A percentile compares a stretch with the other conserved stretches of the same genome.
phyloP scores from a whole-genome alignment of 2,888 invertebrate species.

The Ornithoptera priamus region DNA sequence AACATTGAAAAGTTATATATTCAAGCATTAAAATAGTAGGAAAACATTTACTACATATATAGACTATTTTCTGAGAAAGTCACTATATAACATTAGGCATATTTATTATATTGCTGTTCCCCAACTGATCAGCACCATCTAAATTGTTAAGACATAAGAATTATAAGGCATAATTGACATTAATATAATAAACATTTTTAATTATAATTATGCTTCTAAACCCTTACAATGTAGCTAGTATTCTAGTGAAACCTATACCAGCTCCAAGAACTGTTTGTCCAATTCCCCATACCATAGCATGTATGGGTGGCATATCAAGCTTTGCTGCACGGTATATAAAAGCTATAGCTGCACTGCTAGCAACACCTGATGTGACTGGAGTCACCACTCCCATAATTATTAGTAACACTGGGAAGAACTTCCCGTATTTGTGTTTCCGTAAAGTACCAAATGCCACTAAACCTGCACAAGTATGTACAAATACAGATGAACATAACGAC shows the following conservation, averaged over 20 bases:
- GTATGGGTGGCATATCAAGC: constrained; percentile 93
- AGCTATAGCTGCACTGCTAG: constrained; percentile 95
- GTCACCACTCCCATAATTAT: constrained; percentile 94
- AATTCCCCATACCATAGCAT: constrained; percentile 96
- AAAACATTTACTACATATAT: constrained; percentile 13
- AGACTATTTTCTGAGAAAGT: constrained; percentile 4
- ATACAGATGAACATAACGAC: constrained; percentile 95
- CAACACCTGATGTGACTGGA: constrained; percentile 92
- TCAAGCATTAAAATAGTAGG: constrained; percentile 1
- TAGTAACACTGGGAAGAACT: constrained; percentile 94
- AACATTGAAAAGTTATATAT: background rate
- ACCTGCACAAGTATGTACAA: constrained; percentile 95
- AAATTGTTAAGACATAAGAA: constrained; percentile 22
- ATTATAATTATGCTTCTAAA: constrained; percentile 10
- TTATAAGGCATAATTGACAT: constrained; percentile 30
- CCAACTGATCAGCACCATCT: constrained; percentile 25
- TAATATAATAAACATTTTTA: constrained; percentile 8
- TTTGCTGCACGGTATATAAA: constrained; percentile 95
- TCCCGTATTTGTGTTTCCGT: constrained; percentile 95
- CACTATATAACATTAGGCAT: constrained; percentile 17
- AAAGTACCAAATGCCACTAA: constrained; percentile 94
- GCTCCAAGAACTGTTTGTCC: constrained; percentile 95
- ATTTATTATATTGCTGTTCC: constrained; percentile 9
- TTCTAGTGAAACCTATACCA: constrained; percentile 94
- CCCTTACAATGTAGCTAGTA: constrained; percentile 92